Percentiles rank a stretch among this genome's conserved stretches.
These are phyloP conservation scores for Eurypyga helias DNA, from an alignment of 2,113 vertebrate species.

Conservation along the genomic window DNA sequence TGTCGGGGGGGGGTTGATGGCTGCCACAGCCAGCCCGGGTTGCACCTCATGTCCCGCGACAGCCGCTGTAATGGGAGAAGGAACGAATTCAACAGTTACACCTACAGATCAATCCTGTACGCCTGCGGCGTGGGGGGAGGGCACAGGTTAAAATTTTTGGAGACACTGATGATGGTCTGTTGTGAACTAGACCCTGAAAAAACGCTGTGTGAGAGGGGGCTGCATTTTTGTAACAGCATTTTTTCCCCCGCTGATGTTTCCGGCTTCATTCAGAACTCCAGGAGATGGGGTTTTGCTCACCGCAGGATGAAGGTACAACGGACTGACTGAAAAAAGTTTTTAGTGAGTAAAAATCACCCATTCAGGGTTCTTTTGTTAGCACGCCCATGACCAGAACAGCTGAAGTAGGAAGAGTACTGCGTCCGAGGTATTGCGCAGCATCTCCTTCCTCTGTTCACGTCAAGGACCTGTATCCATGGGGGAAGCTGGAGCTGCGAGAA, in stretches of 20 bases:
- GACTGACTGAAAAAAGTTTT: not conserved
- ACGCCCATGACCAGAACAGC: not conserved
- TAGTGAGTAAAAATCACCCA: not conserved
- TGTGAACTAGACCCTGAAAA: not conserved
- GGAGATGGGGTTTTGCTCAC: not conserved
- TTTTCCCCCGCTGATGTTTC: not conserved
- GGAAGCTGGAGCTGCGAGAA: not conserved
- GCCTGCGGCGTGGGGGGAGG: conserved; percentile 7
- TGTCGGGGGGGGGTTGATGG: conserved; percentile 75
- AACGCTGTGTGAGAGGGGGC: not conserved
- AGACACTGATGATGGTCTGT: not conserved
- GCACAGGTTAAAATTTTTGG: conserved; percentile 7
- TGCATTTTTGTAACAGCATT: not conserved
- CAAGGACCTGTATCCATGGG: not conserved
- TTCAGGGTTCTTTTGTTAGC: not conserved
- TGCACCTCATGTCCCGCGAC: conserved; percentile 79
- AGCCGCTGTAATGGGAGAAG: conserved; percentile 78
- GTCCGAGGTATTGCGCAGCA: not conserved
- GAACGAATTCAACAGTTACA: conserved; percentile 68
- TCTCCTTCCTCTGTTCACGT: fast-evolving
- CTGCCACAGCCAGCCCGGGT: conserved; percentile 70
- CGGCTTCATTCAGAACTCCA: not conserved
- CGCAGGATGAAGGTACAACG: not conserved
- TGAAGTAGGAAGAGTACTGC: not conserved
- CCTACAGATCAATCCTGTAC: conserved; percentile 67